Evolutionary conservation across 2,797 vertebrate species (phyloP).

Genomic region (Phalanger gymnotis): DNA sequence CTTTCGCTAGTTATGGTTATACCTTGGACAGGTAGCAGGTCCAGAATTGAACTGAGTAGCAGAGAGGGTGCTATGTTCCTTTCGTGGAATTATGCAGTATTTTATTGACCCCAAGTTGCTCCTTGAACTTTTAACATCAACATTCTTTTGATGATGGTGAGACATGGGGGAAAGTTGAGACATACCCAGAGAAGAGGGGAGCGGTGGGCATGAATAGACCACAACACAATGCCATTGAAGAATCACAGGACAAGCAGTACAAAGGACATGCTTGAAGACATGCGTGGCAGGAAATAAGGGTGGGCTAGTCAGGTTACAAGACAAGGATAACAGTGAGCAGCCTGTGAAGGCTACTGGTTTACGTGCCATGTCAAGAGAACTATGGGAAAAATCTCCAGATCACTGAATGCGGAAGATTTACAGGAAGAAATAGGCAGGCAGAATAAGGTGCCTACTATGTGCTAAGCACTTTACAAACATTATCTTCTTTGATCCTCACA

Average conservation of each 20-base stretch:
- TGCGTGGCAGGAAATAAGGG: neutral
- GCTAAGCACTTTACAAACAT: neutral
- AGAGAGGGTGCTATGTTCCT: too few relatives aligned
- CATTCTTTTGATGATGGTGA: too few relatives aligned
- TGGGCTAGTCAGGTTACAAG: neutral
- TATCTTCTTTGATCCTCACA: neutral
- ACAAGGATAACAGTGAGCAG: neutral
- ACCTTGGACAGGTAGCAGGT: neutral
- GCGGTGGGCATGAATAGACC: too few relatives aligned
- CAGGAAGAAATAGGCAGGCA: neutral
- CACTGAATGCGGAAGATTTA: neutral
- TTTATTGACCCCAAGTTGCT: too few relatives aligned
- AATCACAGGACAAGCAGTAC: too few relatives aligned
- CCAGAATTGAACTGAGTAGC: too few relatives aligned
- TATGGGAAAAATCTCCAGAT: neutral
- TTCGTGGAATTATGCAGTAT: too few relatives aligned
- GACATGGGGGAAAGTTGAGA: too few relatives aligned
- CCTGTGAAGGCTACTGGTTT: neutral
- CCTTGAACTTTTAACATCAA: too few relatives aligned
- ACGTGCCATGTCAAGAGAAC: neutral
- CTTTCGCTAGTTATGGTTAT: neutral
- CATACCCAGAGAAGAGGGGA: too few relatives aligned
- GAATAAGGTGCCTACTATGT: neutral
- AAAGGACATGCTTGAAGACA: too few relatives aligned
- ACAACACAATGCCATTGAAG: too few relatives aligned